Evolutionary conservation across 2,888 invertebrate genomes (phyloP).

Genomic region (Harpalus rubripes): DNA sequence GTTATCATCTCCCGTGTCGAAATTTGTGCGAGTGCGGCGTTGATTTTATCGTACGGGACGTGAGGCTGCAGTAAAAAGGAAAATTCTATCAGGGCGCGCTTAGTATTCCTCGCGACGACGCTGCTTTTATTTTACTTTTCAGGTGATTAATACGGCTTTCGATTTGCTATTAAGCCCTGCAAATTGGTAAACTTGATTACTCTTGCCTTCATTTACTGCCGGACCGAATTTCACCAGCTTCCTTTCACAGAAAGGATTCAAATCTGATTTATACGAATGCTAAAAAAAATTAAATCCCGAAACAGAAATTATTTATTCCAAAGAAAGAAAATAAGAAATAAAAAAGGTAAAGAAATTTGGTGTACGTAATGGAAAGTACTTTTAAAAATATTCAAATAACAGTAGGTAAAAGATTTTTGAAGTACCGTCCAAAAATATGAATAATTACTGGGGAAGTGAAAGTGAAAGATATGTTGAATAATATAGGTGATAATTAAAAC

Average conservation of each 20-base stretch:
- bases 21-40: conserved; percentile 29
- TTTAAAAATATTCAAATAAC: too few species aligned
- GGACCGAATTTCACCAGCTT: not conserved
- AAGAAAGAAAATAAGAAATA: too few species aligned
- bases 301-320: too few species aligned
- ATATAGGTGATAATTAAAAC: too few species aligned
- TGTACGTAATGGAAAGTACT: too few species aligned
- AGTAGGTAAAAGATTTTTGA: too few species aligned
- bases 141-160: conserved; percentile 66
- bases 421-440: too few species aligned
- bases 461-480: too few species aligned
- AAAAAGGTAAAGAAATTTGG: too few species aligned
- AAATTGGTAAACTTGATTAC: conserved; percentile 65
- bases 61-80: conserved; percentile 48
- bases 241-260: not conserved
- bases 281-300: not conserved
- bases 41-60: conserved; percentile 56
- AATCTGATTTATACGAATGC: conserved; percentile 1
- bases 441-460: too few species aligned
- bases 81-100: conserved; percentile 60
- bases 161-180: conserved; percentile 61
- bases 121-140: conserved; percentile 66
- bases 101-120: conserved; percentile 55
- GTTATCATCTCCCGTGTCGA: conserved; percentile 23
- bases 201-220: conserved; percentile 58